These are phyloP conservation scores for Ceyx melanurus DNA, from an alignment of 2,113 vertebrate genomes.

Conservation along the genomic window DNA sequence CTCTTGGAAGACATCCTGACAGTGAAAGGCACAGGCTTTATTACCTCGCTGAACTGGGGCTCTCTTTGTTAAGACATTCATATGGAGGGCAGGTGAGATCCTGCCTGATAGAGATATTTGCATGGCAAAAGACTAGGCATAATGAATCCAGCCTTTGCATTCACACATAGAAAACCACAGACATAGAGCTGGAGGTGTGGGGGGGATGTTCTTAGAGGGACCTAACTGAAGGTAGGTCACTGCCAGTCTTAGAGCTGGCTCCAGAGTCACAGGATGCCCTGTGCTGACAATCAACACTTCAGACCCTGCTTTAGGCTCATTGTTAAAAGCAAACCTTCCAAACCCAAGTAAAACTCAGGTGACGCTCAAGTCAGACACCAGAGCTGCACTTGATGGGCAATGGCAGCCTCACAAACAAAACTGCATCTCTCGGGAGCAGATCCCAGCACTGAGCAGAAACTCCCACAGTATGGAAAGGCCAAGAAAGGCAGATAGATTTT, in stretches of 20 bases:
- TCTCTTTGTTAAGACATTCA: background rate
- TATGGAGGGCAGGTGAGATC: background rate
- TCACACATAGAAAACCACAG: background rate
- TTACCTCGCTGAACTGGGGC: background rate
- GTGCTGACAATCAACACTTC: background rate
- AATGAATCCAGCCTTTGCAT: background rate
- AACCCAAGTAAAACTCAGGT: background rate
- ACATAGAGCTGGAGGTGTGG: background rate
- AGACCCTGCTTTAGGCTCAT: background rate
- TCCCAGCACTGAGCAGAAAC: background rate
- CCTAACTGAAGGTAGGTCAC: background rate
- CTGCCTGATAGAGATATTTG: background rate
- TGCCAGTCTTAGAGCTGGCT: background rate
- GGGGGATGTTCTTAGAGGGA: background rate
- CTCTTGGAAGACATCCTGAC: background rate
- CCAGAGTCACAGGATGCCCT: background rate
- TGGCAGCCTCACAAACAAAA: background rate
- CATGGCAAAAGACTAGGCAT: background rate
- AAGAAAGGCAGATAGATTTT: background rate
- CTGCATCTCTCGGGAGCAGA: background rate
- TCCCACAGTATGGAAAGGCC: slow-evolving; percentile 2
- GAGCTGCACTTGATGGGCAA: background rate
- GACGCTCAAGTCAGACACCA: background rate
- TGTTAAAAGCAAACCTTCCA: background rate
- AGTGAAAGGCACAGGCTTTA: slow-evolving; percentile 2